A percentile compares a stretch with the other conserved stretches of the same genome.
Conservation (phyloP, 2,113 vertebrate species). For the Phaetusa simplex region DNA sequence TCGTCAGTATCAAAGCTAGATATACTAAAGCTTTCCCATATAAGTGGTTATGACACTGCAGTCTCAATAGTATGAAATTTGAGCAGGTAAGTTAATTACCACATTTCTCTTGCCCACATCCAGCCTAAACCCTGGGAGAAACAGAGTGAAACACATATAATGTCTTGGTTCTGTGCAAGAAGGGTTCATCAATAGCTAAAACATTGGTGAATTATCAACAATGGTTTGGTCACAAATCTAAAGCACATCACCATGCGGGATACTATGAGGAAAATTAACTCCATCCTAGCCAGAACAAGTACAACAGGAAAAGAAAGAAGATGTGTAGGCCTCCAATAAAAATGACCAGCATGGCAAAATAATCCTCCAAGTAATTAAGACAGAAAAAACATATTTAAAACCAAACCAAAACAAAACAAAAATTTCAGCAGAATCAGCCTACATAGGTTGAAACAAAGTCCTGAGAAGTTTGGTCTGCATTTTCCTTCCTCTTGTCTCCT, state of each 20-base stretch:
- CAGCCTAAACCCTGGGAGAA: not conserved
- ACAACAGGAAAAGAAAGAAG: not conserved
- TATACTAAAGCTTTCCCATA: not conserved
- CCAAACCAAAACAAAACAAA: not conserved
- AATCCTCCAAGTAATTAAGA: not conserved
- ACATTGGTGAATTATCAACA: not conserved
- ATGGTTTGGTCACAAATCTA: not conserved
- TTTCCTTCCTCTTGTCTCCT: slow-evolving; percentile 61
- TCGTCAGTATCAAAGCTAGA: not conserved
- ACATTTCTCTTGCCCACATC: not conserved
- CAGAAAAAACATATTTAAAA: not conserved
- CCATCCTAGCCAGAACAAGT: not conserved
- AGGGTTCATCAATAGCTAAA: not conserved
- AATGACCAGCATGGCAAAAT: not conserved
- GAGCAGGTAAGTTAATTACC: not conserved
- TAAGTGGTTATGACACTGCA: not conserved
- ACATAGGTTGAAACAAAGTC: not conserved
- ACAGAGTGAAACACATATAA: not conserved
- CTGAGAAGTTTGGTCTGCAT: slow-evolving; percentile 46
- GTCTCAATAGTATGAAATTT: not conserved
- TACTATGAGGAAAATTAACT: not conserved
- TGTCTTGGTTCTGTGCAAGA: not conserved
- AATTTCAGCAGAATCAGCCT: not conserved
- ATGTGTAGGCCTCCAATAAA: not conserved
- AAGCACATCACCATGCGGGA: not conserved